Percentiles rank a stretch among this genome's conserved stretches.
phyloP scores from a whole-genome alignment of 2,888 invertebrate genomes.

The Apantesis nais region DNA sequence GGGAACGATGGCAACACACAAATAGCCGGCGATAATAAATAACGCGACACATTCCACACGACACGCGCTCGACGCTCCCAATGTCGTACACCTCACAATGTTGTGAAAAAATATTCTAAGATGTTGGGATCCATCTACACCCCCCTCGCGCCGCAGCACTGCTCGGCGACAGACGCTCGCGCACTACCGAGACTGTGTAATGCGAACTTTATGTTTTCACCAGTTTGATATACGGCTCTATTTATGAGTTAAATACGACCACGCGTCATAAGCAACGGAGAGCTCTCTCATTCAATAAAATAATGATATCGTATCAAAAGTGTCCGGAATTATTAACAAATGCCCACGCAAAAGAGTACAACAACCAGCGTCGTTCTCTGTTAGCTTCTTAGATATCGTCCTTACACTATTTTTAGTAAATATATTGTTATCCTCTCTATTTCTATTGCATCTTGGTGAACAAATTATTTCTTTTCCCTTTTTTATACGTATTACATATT shows the following conservation, averaged over 20 bases:
- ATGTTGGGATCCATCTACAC: neutral
- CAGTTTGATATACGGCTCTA: slow-evolving; percentile 18
- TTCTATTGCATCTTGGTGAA: neutral
- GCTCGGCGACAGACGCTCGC: slow-evolving; percentile 1
- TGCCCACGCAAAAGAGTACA: neutral
- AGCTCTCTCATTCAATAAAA: slow-evolving; percentile 12
- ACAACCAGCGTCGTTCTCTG: neutral
- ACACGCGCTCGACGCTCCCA: slow-evolving; percentile 10
- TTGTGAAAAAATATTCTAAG: slow-evolving; percentile 22
- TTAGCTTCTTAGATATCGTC: neutral
- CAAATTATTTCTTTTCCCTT: neutral
- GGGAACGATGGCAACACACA: slow-evolving; percentile 10
- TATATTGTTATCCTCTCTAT: neutral
- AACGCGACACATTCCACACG: slow-evolving; percentile 23
- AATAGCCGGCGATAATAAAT: slow-evolving; percentile 27
- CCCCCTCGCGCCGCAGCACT: neutral
- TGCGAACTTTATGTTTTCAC: slow-evolving; percentile 13
- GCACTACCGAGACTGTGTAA: slow-evolving; percentile 2
- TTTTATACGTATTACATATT: no score
- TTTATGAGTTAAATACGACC: slow-evolving; percentile 18
- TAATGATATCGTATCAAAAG: slow-evolving; percentile 13
- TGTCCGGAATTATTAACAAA: slow-evolving; percentile 7
- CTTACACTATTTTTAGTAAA: neutral
- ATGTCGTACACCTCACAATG: slow-evolving; percentile 16
- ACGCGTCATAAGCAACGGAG: slow-evolving; percentile 11